These are phyloP conservation scores for Heliocidaris tuberculata DNA, from an alignment of 35 echinoderm and acorn worm genomes.

Conservation along the genomic window DNA sequence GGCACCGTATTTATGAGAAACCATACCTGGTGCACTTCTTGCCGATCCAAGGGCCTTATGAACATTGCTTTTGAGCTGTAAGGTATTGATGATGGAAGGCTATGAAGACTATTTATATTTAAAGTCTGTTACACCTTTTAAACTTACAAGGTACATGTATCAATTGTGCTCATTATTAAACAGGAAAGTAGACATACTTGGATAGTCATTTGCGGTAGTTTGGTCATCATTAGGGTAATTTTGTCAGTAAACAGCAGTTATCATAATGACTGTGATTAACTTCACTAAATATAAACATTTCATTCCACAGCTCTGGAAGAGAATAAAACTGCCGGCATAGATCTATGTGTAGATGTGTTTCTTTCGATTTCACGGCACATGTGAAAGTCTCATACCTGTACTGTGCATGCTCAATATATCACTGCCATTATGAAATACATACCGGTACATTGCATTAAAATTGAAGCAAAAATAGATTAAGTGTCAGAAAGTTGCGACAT, in stretches of 20 bases:
- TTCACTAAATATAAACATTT: background rate
- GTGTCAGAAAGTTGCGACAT: background rate
- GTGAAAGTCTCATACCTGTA: too few relatives aligned
- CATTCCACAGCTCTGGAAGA: background rate
- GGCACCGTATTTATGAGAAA: slow-evolving; percentile 27
- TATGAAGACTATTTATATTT: background rate
- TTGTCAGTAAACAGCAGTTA: background rate
- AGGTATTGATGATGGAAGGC: background rate
- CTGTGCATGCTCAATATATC: background rate
- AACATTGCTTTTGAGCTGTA: background rate
- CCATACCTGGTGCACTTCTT: background rate
- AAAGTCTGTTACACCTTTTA: background rate
- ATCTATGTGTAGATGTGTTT: background rate
- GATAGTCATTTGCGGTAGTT: background rate
- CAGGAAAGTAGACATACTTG: background rate
- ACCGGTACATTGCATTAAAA: background rate
- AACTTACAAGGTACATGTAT: background rate
- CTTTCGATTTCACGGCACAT: background rate
- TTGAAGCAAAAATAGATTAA: background rate
- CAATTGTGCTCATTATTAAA: background rate
- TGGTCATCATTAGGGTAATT: background rate
- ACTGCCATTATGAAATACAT: background rate
- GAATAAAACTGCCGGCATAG: background rate
- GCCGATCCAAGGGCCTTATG: background rate
- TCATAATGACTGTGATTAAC: background rate